Evolutionary conservation across 2,797 vertebrate species (phyloP).

Genomic region (Botia almorhae): DNA sequence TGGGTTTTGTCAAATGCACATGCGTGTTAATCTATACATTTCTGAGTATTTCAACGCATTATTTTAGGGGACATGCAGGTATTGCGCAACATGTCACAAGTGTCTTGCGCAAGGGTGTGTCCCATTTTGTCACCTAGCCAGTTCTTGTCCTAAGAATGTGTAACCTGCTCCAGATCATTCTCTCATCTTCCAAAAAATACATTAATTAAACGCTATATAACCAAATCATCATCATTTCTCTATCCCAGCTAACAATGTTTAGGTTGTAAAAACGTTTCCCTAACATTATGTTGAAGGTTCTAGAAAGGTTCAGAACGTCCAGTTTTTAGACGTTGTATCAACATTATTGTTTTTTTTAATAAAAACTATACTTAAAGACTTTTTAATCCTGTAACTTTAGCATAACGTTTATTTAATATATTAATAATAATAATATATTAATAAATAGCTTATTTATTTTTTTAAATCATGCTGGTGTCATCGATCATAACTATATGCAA

Average conservation of each 20-base stretch:
- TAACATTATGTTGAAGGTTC: no score
- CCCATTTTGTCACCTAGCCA: background rate
- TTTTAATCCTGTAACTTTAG: no score
- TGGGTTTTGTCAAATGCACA: background rate
- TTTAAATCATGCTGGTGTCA: background rate
- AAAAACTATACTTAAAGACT: no score
- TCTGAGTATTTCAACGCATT: background rate
- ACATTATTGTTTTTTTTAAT: no score
- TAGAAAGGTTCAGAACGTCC: no score
- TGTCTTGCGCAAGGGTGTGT: constrained; percentile 7
- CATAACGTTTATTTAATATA: no score
- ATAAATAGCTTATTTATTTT: background rate
- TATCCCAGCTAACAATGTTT: background rate
- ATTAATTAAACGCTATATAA: background rate
- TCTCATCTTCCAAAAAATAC: background rate
- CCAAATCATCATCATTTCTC: background rate
- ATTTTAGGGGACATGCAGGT: background rate
- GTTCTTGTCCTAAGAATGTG: constrained; percentile 1
- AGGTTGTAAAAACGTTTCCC: no score
- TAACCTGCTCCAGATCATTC: constrained; percentile 1
- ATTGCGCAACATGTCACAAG: background rate
- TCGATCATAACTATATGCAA: background rate
- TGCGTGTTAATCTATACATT: background rate
- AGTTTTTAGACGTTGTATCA: no score
- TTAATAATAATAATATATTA: no score